Percentiles rank a stretch among this genome's conserved stretches.
Conservation (phyloP, 2,113 vertebrate genomes). For the Gambusia holbrooki region DNA sequence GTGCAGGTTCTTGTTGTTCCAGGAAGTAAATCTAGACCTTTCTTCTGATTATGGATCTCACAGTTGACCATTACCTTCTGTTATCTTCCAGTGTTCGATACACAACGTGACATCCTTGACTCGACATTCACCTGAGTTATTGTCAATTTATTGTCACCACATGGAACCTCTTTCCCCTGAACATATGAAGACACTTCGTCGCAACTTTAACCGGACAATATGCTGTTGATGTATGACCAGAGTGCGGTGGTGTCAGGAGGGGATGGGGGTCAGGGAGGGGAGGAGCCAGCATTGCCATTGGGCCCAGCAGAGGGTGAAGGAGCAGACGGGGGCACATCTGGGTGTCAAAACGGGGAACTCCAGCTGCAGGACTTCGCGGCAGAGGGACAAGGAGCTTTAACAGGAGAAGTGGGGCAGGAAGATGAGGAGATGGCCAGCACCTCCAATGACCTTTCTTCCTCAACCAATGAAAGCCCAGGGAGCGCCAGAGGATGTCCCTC, state of each 20-base stretch:
- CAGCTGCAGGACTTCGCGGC: background rate
- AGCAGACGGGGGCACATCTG: constrained; percentile 13
- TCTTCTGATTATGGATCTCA: background rate
- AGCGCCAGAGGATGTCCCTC: constrained; percentile 62
- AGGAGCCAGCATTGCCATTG: constrained; percentile 37
- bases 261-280: constrained; percentile 43
- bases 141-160: background rate
- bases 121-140: constrained; percentile 5
- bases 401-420: constrained; percentile 57
- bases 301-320: constrained; percentile 10
- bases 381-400: constrained; percentile 43
- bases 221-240: constrained; percentile 59
- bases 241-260: constrained; percentile 55
- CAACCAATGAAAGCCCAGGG: constrained; percentile 55
- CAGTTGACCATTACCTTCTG: background rate
- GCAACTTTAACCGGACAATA: constrained; percentile 24
- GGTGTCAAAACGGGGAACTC: background rate
- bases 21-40: background rate
- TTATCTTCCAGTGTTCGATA: constrained; percentile 24
- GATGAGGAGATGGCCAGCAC: constrained; percentile 58
- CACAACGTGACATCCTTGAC: background rate
- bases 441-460: constrained; percentile 39
- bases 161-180: constrained; percentile 50
- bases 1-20: background rate
- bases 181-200: constrained; percentile 55